phyloP scores from a whole-genome alignment of 2,113 vertebrate genomes.

The human region GRCh38 chr21:13684001-13684500 shows the following conservation, averaged over 20 bases:
- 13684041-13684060: neutral
- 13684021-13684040: neutral
- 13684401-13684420: neutral
- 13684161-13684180: neutral
- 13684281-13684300: neutral
- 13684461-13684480: neutral
- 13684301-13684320: neutral
- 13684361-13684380: neutral
- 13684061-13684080: too few relatives aligned
- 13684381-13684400: neutral
- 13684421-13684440: neutral
- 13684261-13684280: neutral
- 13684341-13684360: neutral
- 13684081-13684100: neutral
- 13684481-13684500: too few relatives aligned
- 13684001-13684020: conserved; percentile 74
- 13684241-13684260: neutral
- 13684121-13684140: neutral
- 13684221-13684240: accelerated
- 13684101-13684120: neutral
- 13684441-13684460: neutral
- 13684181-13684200: neutral
- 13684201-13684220: too few relatives aligned
- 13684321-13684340: neutral
- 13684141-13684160: neutral